Base-by-base conservation (phyloP, 2,113 vertebrate genomes). In the Eurystomus gularis region DNA sequence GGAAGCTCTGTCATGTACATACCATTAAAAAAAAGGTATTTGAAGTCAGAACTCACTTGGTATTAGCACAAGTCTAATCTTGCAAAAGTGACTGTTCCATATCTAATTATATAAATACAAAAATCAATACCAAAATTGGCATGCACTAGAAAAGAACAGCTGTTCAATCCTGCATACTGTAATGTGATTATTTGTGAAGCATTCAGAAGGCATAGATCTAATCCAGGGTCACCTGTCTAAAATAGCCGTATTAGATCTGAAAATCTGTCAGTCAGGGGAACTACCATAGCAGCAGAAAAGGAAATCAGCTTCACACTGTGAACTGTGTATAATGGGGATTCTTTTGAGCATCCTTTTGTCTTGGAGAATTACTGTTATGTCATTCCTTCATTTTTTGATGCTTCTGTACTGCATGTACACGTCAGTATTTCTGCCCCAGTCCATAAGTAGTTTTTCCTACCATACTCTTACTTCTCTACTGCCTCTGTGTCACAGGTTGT, bases 121-220 rank as follows among this genome's bases (percentile, higher is more conserved):
- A 93, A 95, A 93, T 94, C 96, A 93, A 92, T 96, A 89, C 28
- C 54, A 39, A 87, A 94, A 89, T 23, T 87, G 86, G 83, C 88
- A 91, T 13, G 77, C 37, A 79, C 65, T 65, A 69, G 40, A 76
- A 95, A 81, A 71, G 77, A 93, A 84, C 90, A 94, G 86, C 94
- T 96, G 87, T 73, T 91, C 91, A 72, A 35, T 84, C 92, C 82
- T 83, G 77, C 80, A 93, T 33, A 66, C 61, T 37, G 35, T 95
- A 92, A 93, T 46, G 69, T 69, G 93, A 91, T 89, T 92, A 92
- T 85, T 80, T 35, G 62, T 49, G 73, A 87, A 87, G 58, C 86
- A 93, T 31, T 65, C 81, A 85, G 91, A 95, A 88, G 42, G n/a
- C 77, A 89, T 1, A 81, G 52, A 69, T 54, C 65, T 95, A 91